These are phyloP conservation scores for Luperina testacea DNA, from an alignment of 2,888 invertebrate species.

Conservation along the genomic window DNA sequence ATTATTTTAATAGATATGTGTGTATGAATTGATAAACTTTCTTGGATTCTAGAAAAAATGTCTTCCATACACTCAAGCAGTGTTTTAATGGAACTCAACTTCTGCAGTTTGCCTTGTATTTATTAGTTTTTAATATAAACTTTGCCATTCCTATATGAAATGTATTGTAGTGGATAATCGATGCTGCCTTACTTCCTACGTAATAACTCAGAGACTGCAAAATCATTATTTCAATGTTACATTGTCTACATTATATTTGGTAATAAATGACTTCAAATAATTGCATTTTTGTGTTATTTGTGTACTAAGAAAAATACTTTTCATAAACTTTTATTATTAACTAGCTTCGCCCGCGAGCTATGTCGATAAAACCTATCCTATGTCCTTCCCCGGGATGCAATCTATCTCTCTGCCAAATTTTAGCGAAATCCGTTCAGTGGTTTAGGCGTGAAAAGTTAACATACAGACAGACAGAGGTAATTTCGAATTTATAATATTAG, in stretches of 20 bases:
- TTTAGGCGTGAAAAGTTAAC: no score
- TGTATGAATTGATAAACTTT: constrained; percentile 55
- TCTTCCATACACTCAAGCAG: constrained; percentile 64
- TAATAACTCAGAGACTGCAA: constrained; percentile 65
- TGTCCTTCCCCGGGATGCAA: no score
- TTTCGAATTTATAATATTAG: no score
- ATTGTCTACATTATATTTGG: constrained; percentile 65
- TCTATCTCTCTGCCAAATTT: no score
- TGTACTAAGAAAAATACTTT: neutral
- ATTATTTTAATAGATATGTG: constrained; percentile 57
- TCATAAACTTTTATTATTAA: neutral
- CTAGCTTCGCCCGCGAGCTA: no score
- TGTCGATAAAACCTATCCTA: no score
- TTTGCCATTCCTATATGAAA: constrained; percentile 66
- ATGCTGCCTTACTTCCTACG: constrained; percentile 60
- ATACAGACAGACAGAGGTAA: no score
- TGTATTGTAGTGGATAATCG: constrained; percentile 58
- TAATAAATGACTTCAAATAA: constrained; percentile 68
- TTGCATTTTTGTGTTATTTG: constrained; percentile 55
- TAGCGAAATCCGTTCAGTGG: no score
- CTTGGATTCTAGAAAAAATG: constrained; percentile 65
- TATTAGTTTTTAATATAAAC: constrained; percentile 59
- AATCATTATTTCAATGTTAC: constrained; percentile 59
- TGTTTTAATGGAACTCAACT: constrained; percentile 50
- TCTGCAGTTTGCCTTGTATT: constrained; percentile 64